Evolutionary conservation across 1,140 invertebrate genomes (phyloP).

Genomic region (Calycopis cecrops): DNA sequence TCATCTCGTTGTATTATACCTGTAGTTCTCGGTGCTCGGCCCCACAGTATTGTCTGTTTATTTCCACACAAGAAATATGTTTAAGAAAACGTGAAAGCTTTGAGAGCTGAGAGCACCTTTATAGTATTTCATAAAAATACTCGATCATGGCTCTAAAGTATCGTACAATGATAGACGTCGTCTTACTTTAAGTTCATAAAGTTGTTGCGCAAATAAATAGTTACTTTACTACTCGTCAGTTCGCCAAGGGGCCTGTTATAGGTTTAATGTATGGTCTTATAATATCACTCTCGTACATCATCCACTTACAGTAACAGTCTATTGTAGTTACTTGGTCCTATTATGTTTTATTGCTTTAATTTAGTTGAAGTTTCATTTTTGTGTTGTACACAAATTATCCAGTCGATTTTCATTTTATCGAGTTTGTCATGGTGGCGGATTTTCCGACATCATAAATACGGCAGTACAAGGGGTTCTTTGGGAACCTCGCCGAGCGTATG

Average conservation of each 20-base stretch:
- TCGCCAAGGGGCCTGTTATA: not conserved
- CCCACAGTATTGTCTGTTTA: constrained; percentile 1
- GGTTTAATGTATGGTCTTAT: not conserved
- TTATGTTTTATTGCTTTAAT: not conserved
- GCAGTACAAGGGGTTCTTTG: no score
- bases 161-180: not conserved
- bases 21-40: constrained; percentile 1
- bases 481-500: no score
- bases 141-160: not conserved
- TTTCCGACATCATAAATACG: no score
- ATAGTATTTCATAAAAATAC: not conserved
- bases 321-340: not conserved
- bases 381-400: not conserved
- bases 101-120: not conserved
- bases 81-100: not conserved
- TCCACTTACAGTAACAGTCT: not conserved
- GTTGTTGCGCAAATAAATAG: not conserved
- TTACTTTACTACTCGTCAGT: not conserved
- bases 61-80: not conserved
- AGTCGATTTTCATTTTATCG: not conserved
- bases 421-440: no score
- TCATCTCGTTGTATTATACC: not conserved
- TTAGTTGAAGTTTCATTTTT: not conserved
- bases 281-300: not conserved
- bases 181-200: constrained; percentile 8